Evolutionary conservation across 2,113 vertebrate species (phyloP), one percentile per base, ranked within the genome.

Genomic region (Barbus barbus): DNA sequence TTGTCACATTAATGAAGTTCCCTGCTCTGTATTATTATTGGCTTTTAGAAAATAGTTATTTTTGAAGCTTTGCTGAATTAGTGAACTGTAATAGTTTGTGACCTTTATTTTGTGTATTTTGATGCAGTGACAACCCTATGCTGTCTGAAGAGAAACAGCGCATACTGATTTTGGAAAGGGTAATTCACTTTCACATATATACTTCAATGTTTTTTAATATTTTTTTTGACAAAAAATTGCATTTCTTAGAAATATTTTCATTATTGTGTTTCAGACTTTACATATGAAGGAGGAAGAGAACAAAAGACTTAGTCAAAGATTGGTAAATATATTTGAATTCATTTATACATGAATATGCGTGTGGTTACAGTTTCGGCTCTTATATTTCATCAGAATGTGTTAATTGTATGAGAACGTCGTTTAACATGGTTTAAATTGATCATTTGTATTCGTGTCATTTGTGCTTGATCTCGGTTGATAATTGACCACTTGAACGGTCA

Each of bases 261-360:
- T 86, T 24, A 12, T 44, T 44, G 41, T 44, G 26, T 91, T 93
- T 4, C 90, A 99, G 98, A 99, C 98, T 72, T 93, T 99, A 89
- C 98, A 99, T 79, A 95, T 98, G 94, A 99, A 99, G 91, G 98
- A 99, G 91, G 98, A 99, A 90, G 98, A 99, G 92, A 99, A 99
- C 91, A 99, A 99, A 92, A 95, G 98, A 83, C 95, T 99, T 92
- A 99, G 96, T 95, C 97, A 98, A 91, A 96, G 97, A 96, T 92
- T 99, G 94, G 98, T 99, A 90, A 93, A 91, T n/a, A 33, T 83
- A 20, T 56, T 48, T 12, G 5, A 28, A 1, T 33, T 26, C 16
- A 41, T 14, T 38, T 38, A 7, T 9, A 18, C 7, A 4, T 13
- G 14, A 3, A 7, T 75, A n/a, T 48, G 41, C 36, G 60, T 4